These are phyloP conservation scores for Neodiprion pinetum DNA, from an alignment of 1,140 invertebrate genomes.

Conservation along the genomic window DNA sequence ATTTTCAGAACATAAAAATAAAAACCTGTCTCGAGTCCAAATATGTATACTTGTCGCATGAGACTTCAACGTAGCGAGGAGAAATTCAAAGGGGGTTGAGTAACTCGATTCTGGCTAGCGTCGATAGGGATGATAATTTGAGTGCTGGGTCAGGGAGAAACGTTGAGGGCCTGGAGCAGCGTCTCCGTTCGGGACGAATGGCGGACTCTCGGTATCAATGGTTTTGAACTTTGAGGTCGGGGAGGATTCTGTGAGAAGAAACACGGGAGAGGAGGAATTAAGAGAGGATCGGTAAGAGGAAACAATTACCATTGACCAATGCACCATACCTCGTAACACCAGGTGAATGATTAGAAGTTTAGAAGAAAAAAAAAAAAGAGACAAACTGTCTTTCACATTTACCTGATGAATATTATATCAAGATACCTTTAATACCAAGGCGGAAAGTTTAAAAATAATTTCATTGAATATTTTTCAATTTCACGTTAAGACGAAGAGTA, in stretches of 20 bases:
- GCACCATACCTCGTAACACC: not conserved
- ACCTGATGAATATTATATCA: too few relatives aligned
- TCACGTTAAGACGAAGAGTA: too few relatives aligned
- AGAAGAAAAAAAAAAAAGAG: too few relatives aligned
- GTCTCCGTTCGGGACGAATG: constrained; percentile 51
- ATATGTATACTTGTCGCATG: too few relatives aligned
- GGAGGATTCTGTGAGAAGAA: constrained; percentile 45
- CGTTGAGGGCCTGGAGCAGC: constrained; percentile 56
- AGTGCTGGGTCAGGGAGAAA: constrained; percentile 54
- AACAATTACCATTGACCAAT: not conserved
- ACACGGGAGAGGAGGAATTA: not conserved
- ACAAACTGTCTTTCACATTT: too few relatives aligned
- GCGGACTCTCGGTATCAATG: constrained; percentile 45
- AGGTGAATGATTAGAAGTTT: too few relatives aligned
- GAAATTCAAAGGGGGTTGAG: not conserved
- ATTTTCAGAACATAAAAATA: not conserved
- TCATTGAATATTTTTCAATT: too few relatives aligned
- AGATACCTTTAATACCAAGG: too few relatives aligned
- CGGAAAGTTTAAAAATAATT: too few relatives aligned
- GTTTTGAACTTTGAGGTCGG: constrained; percentile 53
- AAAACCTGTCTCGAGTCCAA: not conserved
- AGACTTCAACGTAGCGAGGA: too few relatives aligned
- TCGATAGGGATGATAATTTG: constrained; percentile 57
- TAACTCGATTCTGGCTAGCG: constrained; percentile 38
- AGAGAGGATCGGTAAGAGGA: not conserved